Evolutionary conservation across 2,113 vertebrate species (phyloP).

Genomic region (Leucopsar rothschildi): DNA sequence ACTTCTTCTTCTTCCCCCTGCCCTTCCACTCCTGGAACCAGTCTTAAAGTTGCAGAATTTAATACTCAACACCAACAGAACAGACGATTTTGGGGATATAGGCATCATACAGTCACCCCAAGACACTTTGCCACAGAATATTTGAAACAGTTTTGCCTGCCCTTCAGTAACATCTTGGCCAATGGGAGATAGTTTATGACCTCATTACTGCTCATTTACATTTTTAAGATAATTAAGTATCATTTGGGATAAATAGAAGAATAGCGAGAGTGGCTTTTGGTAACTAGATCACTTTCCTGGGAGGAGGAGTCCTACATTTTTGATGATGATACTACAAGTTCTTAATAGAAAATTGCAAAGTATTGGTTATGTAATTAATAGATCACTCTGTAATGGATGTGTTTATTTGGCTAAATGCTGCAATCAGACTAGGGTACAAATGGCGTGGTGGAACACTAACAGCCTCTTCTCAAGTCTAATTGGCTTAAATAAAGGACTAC

Average conservation of each 20-base stretch:
- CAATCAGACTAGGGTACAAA: background rate
- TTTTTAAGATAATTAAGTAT: background rate
- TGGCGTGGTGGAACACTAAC: background rate
- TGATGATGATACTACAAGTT: background rate
- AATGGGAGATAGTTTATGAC: background rate
- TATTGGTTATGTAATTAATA: background rate
- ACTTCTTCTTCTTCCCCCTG: no score
- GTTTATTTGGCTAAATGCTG: background rate
- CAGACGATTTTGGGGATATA: no score
- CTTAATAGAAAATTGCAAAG: background rate
- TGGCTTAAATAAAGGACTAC: background rate
- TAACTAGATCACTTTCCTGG: background rate
- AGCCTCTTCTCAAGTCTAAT: background rate
- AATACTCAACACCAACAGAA: no score
- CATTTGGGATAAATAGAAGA: background rate
- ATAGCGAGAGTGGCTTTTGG: background rate
- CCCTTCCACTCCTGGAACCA: no score
- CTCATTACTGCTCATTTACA: background rate
- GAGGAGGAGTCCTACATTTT: background rate
- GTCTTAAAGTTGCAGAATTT: no score
- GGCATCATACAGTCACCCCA: no score
- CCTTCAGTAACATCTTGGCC: background rate
- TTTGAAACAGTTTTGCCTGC: background rate
- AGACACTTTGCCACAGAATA: background rate
- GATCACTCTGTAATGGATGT: background rate